Evolutionary conservation across 2,113 vertebrate species (phyloP), one percentile per base, ranked within the genome.

Genomic region (Heterocephalus glaber): DNA sequence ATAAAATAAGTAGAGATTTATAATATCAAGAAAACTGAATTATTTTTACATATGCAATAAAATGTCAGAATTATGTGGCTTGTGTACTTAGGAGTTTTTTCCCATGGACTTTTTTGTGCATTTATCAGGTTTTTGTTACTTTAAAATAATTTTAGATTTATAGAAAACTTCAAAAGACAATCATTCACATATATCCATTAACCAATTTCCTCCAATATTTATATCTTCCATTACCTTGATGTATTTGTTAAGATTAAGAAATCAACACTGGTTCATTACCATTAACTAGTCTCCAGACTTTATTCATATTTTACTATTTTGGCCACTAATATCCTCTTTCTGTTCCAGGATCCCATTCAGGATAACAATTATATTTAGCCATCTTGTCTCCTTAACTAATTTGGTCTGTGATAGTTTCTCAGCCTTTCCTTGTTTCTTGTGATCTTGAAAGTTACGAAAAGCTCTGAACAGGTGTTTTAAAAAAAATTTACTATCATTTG

Each of bases 211-310:
- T 56, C 14, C 87, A 86, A 79, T 90, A 11, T 83, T 95, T 91
- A 83, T 13, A 86, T 86, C 65, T 93, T 68, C 74, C 13, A 58
- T 70, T 44, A 63, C 14, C 4, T 76, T 44, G 20, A 24, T 74
- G 24, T 87, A 44, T 65, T 83, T 95, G 47, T 96, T 86, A 81
- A 92, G 79, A 81, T 76, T 89, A 63, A 81, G 60, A 95, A 92
- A 92, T 26, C 33, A 92, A 49, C 7, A 65, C 20, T 81, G n/a
- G 30, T 12, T 77, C 7, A 33, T 56, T 85, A 82, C 33, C 38
- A 70, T 70, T 92, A 89, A 76, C 22, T 82, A 92, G 74, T 38
- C 47, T 58, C 11, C 17, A 77, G 20, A 81, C 24, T 96, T 94
- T 60, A 72, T 93, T 96, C 70, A 93, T 24, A 89, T 91, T 92